phyloP scores from a whole-genome alignment of 2,797 vertebrate genomes.

The Anguilla pacifica region DNA sequence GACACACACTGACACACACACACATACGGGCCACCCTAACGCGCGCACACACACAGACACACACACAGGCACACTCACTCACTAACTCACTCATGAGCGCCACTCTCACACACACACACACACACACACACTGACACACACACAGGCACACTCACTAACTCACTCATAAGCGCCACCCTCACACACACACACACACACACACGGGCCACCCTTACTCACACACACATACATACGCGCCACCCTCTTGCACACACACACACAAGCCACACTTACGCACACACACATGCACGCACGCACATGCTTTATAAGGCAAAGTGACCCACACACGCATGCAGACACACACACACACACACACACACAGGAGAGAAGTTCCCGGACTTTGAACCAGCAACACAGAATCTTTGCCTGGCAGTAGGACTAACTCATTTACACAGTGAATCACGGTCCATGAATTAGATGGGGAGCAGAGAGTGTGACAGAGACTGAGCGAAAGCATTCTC shows the following conservation, averaged over 20 bases:
- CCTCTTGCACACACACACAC: background rate
- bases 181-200: background rate
- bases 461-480: background rate
- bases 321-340: background rate
- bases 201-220: background rate
- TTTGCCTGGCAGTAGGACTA: background rate
- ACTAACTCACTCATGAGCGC: too few relatives aligned
- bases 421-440: background rate
- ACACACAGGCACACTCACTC: background rate
- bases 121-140: background rate
- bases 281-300: background rate
- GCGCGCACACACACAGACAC: background rate
- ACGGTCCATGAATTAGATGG: background rate
- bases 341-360: background rate
- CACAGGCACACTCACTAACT: background rate
- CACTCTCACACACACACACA: background rate
- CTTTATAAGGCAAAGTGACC: background rate
- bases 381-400: background rate
- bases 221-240: too few relatives aligned
- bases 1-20: background rate
- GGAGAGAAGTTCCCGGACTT: slow-evolving; percentile 53
- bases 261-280: too few relatives aligned
- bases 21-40: background rate
- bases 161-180: too few relatives aligned
- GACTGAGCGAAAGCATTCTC: background rate